These are phyloP conservation scores for Drosophila asahinai DNA, from an alignment of 1,140 invertebrate species.

Conservation along the genomic window DNA sequence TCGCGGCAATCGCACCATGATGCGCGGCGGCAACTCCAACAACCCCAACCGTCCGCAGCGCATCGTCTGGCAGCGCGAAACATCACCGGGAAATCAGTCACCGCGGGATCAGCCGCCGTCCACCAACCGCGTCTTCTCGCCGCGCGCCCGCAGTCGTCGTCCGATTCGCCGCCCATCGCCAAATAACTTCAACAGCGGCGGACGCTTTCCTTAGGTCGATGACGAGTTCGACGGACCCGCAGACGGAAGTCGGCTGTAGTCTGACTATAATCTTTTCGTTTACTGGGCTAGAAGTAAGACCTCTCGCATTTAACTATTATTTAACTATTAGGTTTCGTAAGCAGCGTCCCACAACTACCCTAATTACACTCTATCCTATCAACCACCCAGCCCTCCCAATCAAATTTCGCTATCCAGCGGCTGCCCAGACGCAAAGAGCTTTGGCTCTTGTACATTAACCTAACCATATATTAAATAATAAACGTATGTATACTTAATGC, in stretches of 20 bases:
- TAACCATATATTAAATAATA: constrained; percentile 13
- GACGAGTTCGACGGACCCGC: constrained; percentile 9
- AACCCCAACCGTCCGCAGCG: constrained; percentile 81
- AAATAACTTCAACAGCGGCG: constrained; percentile 71
- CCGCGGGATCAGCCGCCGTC: constrained; percentile 61
- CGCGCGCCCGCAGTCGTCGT: constrained; percentile 59
- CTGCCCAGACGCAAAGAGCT: constrained; percentile 25
- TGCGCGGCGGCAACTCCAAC: constrained; percentile 50
- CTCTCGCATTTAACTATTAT: constrained; percentile 55
- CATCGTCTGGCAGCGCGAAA: constrained; percentile 85
- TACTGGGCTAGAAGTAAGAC: constrained; percentile 45
- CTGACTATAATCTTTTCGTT: constrained; percentile 56
- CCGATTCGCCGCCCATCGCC: constrained; percentile 70
- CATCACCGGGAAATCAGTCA: constrained; percentile 47
- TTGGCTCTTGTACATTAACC: constrained; percentile 28
- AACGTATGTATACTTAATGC: not conserved
- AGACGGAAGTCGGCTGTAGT: constrained; percentile 43
- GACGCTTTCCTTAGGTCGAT: constrained; percentile 38
- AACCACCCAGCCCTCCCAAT: constrained; percentile 5
- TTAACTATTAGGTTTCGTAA: constrained; percentile 18
- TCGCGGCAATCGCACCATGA: constrained; percentile 56
- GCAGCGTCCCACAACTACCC: constrained; percentile 6
- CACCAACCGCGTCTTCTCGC: constrained; percentile 57
- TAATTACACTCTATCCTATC: constrained; percentile 21
- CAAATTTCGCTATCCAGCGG: not conserved